phyloP scores from a whole-genome alignment of 2,113 vertebrate species.

The Hystrix cristata region DNA sequence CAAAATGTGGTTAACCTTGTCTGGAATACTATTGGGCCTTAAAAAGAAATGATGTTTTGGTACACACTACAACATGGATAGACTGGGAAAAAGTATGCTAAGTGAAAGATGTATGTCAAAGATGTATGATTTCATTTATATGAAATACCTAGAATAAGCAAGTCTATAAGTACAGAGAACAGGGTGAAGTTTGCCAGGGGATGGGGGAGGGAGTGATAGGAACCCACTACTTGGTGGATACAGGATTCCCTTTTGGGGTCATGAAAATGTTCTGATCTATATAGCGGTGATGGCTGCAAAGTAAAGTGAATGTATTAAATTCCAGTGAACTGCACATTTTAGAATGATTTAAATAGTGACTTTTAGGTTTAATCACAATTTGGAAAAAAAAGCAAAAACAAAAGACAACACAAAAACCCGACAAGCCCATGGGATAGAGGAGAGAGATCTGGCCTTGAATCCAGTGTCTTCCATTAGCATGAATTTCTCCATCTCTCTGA shows the following conservation, averaged over 20 bases:
- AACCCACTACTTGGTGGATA: not conserved
- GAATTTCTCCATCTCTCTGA: not conserved
- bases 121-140: not conserved
- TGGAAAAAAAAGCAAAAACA: not conserved
- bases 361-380: not conserved
- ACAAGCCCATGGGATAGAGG: not conserved
- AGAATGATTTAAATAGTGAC: not conserved
- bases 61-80: not conserved
- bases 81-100: not conserved
- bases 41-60: not conserved
- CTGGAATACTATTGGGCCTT: not conserved
- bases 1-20: not conserved
- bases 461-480: not conserved
- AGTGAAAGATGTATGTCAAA: not conserved
- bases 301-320: not conserved
- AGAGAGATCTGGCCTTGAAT: not conserved
- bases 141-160: not conserved
- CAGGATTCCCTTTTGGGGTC: not conserved
- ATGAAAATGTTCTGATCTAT: not conserved
- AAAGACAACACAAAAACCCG: not conserved
- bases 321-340: not conserved
- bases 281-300: not conserved
- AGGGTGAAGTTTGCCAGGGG: not conserved
- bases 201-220: not conserved
- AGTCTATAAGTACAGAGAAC: not conserved